Conservation (phyloP, 1,140 invertebrate species). For the Tetramorium alpestre region DNA sequence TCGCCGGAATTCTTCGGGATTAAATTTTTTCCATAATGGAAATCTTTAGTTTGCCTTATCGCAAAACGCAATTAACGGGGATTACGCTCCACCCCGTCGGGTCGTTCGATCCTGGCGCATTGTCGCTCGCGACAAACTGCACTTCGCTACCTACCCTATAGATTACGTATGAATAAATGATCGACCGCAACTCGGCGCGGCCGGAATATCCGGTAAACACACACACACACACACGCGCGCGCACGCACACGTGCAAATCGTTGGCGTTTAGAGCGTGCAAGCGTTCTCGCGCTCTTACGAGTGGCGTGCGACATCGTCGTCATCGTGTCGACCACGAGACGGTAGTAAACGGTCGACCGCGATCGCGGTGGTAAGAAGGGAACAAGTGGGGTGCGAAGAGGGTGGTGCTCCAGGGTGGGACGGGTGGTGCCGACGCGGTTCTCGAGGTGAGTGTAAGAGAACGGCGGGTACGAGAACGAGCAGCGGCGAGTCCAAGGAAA, state of each 20-base stretch:
- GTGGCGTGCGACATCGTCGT: constrained; percentile 54
- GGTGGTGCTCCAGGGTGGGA: not conserved
- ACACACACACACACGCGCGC: not conserved
- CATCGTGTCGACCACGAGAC: constrained; percentile 52
- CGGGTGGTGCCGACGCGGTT: constrained; percentile 46
- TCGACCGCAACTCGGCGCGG: constrained; percentile 33
- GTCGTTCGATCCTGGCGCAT: constrained; percentile 29
- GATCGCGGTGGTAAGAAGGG: constrained; percentile 28
- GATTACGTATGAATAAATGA: constrained; percentile 61
- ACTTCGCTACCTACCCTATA: constrained; percentile 31
- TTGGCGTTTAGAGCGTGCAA: constrained; percentile 24
- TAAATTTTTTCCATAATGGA: constrained; percentile 27
- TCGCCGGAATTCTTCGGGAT: not conserved
- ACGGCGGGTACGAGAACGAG: constrained; percentile 48
- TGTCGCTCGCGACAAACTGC: constrained; percentile 43
- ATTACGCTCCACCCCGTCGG: constrained; percentile 28
- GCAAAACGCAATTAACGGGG: constrained; percentile 57
- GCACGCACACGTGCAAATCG: not conserved
- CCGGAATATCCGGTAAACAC: constrained; percentile 19
- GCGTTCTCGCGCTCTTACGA: constrained; percentile 33
- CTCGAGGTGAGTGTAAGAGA: constrained; percentile 26
- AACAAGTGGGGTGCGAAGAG: not conserved
- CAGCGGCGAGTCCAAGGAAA: constrained; percentile 50
- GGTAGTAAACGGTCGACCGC: constrained; percentile 57
- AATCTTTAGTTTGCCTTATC: constrained; percentile 51